Percentiles rank a stretch among this genome's conserved stretches.
Conservation (phyloP, 2,113 vertebrate species). For the Mustela nigripes region DNA sequence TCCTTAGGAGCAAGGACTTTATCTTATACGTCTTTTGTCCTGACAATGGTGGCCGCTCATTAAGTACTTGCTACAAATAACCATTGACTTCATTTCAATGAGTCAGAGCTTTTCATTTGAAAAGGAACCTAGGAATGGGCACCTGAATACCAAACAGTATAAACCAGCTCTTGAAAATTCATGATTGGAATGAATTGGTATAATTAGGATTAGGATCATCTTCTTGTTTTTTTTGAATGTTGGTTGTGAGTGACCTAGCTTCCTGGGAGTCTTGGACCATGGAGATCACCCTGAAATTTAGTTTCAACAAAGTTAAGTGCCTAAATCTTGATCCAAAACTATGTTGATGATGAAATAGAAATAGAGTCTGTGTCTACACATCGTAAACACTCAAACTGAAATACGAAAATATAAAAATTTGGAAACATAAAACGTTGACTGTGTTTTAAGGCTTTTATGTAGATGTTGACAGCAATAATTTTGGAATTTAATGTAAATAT, state of each 20-base stretch:
- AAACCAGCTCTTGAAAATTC: constrained; percentile 26
- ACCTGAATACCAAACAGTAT: constrained; percentile 57
- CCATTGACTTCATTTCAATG: neutral
- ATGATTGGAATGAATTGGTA: neutral
- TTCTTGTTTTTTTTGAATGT: neutral
- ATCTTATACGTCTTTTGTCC: neutral
- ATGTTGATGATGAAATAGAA: constrained; percentile 46
- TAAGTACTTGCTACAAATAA: neutral
- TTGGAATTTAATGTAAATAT: constrained; percentile 43
- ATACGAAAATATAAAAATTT: constrained; percentile 26
- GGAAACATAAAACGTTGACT: constrained; percentile 5
- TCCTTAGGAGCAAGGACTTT: neutral
- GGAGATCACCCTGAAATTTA: constrained; percentile 3
- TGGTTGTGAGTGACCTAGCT: constrained; percentile 52
- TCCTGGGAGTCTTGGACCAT: constrained; percentile 16
- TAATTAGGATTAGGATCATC: constrained; percentile 32
- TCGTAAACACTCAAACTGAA: constrained; percentile 10
- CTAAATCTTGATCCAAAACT: neutral
- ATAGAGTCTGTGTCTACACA: constrained; percentile 26
- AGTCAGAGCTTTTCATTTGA: constrained; percentile 46
- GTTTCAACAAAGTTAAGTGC: neutral
- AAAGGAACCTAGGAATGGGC: neutral
- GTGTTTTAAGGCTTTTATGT: neutral
- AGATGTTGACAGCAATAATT: constrained; percentile 27
- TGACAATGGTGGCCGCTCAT: neutral